These are phyloP conservation scores for Agrotis exclamationis DNA, from an alignment of 2,888 invertebrate genomes.

Conservation along the genomic window DNA sequence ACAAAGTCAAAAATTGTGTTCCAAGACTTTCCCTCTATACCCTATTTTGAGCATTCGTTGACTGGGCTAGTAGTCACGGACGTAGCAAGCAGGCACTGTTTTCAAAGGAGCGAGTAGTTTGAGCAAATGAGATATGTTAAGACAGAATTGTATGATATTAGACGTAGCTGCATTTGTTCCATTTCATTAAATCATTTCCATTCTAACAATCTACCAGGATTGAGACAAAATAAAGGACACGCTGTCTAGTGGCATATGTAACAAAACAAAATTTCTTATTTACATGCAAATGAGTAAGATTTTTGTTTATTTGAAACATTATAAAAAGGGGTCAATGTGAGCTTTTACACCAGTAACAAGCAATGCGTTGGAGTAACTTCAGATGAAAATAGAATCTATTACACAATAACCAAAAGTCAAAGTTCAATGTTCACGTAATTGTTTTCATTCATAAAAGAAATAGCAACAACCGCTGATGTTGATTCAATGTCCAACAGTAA, in stretches of 20 bases:
- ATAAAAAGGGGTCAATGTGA: conserved; percentile 39
- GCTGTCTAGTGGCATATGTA: not conserved
- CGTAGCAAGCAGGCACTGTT: no score
- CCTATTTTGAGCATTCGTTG: no score
- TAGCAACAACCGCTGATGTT: not conserved
- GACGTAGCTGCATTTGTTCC: not conserved
- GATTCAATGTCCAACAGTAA: conserved; percentile 2
- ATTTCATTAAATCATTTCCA: no score
- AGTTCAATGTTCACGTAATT: conserved; percentile 42
- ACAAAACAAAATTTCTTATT: conserved; percentile 13
- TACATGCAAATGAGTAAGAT: not conserved
- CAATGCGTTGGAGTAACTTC: conserved; percentile 19
- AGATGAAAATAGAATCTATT: conserved; percentile 34
- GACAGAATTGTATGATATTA: no score
- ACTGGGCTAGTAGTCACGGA: no score
- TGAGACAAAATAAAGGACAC: not conserved
- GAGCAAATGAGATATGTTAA: no score
- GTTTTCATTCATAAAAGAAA: conserved; percentile 43
- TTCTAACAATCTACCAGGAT: no score
- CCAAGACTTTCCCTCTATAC: no score
- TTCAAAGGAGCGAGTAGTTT: no score
- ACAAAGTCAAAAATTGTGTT: no score
- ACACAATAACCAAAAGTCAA: conserved; percentile 39
- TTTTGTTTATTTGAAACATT: not conserved
- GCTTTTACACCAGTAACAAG: conserved; percentile 4